These are phyloP conservation scores for Melitaea cinxia DNA, from an alignment of 1,140 invertebrate species.

Conservation along the genomic window DNA sequence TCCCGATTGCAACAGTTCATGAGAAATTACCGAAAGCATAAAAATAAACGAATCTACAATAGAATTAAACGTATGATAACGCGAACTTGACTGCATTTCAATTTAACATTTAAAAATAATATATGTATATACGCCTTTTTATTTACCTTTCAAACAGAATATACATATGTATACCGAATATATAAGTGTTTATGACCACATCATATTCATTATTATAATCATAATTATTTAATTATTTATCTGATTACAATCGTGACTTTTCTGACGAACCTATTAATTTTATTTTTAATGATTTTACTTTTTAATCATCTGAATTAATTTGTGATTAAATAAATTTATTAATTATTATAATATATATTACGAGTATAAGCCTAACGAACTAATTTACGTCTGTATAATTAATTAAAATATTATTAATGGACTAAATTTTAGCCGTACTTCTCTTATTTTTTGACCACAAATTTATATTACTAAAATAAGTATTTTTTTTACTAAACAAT, in stretches of 20 bases:
- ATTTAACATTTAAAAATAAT: too few species aligned
- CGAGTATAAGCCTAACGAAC: too few species aligned
- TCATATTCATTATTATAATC: slow-evolving; percentile 3
- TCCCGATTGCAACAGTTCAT: slow-evolving; percentile 60
- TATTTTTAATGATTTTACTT: background rate
- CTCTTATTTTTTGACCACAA: too few species aligned
- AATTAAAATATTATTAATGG: too few species aligned
- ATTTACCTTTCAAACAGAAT: too few species aligned
- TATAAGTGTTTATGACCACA: too few species aligned
- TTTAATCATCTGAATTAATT: slow-evolving; percentile 5
- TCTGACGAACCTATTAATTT: background rate
- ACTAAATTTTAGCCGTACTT: too few species aligned
- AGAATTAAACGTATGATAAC: slow-evolving; percentile 28
- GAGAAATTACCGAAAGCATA: slow-evolving; percentile 46
- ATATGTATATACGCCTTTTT: too few species aligned
- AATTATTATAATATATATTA: background rate
- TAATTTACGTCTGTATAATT: too few species aligned
- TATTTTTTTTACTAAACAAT: too few species aligned
- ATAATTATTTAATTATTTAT: background rate
- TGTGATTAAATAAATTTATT: background rate
- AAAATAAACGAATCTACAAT: slow-evolving; percentile 25
- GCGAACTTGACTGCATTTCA: slow-evolving; percentile 4
- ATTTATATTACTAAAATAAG: too few species aligned
- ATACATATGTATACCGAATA: too few species aligned
- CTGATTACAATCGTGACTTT: background rate